phyloP scores from a whole-genome alignment of 2,113 vertebrate species.

The Bubalus kerabau region DNA sequence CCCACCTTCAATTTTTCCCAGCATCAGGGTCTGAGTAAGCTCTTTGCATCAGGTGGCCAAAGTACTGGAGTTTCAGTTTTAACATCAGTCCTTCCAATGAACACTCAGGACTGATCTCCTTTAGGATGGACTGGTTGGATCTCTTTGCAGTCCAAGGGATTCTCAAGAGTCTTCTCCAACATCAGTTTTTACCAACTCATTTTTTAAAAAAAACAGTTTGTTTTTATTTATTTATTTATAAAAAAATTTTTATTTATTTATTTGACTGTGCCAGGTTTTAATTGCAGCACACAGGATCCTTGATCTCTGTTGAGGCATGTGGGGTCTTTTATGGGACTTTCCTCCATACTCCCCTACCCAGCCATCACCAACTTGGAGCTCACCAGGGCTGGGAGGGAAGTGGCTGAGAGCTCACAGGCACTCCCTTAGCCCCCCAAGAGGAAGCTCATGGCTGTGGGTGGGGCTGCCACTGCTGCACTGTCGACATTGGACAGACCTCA shows the following conservation, averaged over 20 bases:
- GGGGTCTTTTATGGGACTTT: neutral
- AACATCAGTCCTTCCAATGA: neutral
- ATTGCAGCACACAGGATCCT: neutral
- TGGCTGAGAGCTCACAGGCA: constrained; percentile 77
- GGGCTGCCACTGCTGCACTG: constrained; percentile 53
- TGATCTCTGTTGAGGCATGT: neutral
- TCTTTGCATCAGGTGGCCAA: neutral
- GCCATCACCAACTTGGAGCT: constrained; percentile 71
- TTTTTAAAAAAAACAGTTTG: neutral
- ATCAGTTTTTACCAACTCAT: neutral
- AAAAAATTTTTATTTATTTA: neutral
- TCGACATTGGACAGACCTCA: constrained; percentile 74
- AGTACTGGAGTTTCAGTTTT: neutral
- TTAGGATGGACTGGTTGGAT: neutral
- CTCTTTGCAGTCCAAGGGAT: neutral
- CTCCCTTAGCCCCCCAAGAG: constrained; percentile 74
- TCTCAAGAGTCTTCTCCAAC: neutral
- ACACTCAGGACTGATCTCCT: neutral
- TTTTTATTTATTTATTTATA: neutral
- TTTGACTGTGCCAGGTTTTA: neutral
- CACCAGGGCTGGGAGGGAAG: constrained; percentile 79
- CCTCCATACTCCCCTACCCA: constrained; percentile 42
- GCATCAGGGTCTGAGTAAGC: neutral
- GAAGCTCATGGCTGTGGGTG: constrained; percentile 70
- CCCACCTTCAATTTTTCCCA: neutral